Evolutionary conservation across 2,888 invertebrate species (phyloP).

Genomic region (Acrocyrtus sp.): DNA sequence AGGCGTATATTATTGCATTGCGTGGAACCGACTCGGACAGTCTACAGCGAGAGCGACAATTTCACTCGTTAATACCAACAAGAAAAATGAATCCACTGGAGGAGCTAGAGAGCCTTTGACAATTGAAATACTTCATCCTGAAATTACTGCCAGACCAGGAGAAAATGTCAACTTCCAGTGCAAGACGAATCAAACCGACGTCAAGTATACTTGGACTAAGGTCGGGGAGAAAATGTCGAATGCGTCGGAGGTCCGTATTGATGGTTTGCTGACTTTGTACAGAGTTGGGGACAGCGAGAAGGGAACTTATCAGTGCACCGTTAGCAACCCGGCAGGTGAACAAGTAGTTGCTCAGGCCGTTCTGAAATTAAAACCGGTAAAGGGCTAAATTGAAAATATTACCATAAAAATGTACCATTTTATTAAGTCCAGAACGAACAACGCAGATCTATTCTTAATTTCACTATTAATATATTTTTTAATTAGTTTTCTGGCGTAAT

Average conservation of each 20-base stretch:
- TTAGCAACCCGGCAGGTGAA: slow-evolving; percentile 24
- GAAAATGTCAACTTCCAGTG: slow-evolving; percentile 53
- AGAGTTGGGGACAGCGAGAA: slow-evolving; percentile 42
- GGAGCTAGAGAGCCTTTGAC: too few relatives aligned
- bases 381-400: too few relatives aligned
- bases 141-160: slow-evolving; percentile 29
- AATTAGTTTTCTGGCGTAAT: slow-evolving; percentile 8
- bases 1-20: slow-evolving; percentile 51
- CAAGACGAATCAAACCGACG: slow-evolving; percentile 20
- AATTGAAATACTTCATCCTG: slow-evolving; percentile 24
- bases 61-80: slow-evolving; percentile 10
- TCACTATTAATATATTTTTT: not conserved
- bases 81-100: too few relatives aligned
- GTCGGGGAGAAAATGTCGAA: slow-evolving; percentile 40
- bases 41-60: slow-evolving; percentile 39
- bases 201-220: slow-evolving; percentile 33
- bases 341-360: slow-evolving; percentile 9
- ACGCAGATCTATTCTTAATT: not conserved
- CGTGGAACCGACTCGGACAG: slow-evolving; percentile 52
- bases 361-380: slow-evolving; percentile 22
- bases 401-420: not conserved
- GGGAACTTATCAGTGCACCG: slow-evolving; percentile 53
- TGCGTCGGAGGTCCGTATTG: slow-evolving; percentile 40
- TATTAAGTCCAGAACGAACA: not conserved
- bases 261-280: slow-evolving; percentile 51